Base-by-base conservation (phyloP, 2,113 vertebrate species). In the Salvelinus fontinalis region DNA sequence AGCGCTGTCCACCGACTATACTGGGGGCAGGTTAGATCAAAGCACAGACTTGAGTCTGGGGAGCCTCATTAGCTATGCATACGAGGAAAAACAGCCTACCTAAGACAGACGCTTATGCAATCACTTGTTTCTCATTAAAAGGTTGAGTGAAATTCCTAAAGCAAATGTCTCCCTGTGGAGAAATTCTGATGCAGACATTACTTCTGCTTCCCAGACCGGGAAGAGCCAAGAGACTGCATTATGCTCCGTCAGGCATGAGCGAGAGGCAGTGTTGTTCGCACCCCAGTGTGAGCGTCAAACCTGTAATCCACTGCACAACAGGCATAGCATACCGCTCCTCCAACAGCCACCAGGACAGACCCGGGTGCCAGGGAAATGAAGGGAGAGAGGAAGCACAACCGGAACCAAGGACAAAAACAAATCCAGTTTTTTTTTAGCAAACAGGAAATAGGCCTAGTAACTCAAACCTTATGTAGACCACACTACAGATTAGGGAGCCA, bases 281-380 rank as follows among this genome's bases (percentile, higher is more conserved):
- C 88, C 84, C 87, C 81, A 81, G 85, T 76, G 73, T 88, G 81
- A 57, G 75, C 78, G 77, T 88, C 84, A 86, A 81, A 82, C 77
- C 77, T 79, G 80, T 75, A 81, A 84, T 74, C 83, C 72, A 59
- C 76, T 79, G 62, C 67, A 74, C 69, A 20, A 75, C 60, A 22
- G 77, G 51, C 16, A 16, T 54, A 54, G 51, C 51, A 54, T 54
- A 73, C 79, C 49, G 83, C 78, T 77, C 80, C 24, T 51, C 78
- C 82, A 12, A 77, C 31, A 67, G 76, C 54, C 72, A 80, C 70
- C 80, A 60, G 78, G 60, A 79, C 79, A 5, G 49, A 85, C 75
- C 67, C 13, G 70, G 39, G 81, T 83, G 82, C 79, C 84, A 87
- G 69, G 81, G 34, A 26, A 75, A 76, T 65, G 75, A 79, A 59